Conservation (phyloP, 2,797 vertebrate species). For the Tragelaphus oryx region DNA sequence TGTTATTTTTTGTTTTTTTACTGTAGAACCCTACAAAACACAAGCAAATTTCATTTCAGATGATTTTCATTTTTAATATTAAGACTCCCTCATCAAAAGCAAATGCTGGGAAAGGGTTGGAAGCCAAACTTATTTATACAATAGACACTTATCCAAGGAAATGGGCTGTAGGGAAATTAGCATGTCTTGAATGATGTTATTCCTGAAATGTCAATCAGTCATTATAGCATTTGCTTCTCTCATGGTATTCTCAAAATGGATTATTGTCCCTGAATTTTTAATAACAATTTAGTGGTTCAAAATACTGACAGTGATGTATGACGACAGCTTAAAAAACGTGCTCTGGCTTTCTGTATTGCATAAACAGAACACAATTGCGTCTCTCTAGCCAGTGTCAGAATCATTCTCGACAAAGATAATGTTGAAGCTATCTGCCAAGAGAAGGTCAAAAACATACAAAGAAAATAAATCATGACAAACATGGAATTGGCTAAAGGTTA, state of each 20-base stretch:
- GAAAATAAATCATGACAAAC: constrained; percentile 80
- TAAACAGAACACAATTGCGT: constrained; percentile 64
- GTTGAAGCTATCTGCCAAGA: constrained; percentile 69
- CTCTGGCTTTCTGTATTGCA: constrained; percentile 51
- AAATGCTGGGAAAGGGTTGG: constrained; percentile 56
- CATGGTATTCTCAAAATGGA: constrained; percentile 57
- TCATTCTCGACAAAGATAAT: constrained; percentile 70
- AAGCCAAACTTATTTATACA: constrained; percentile 58
- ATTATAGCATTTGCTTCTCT: constrained; percentile 68
- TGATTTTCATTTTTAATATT: constrained; percentile 50
- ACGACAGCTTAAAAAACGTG: constrained; percentile 49
- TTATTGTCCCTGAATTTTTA: constrained; percentile 76
- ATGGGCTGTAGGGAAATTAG: constrained; percentile 55
- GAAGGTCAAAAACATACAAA: constrained; percentile 82
- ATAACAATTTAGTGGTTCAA: constrained; percentile 76
- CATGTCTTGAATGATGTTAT: constrained; percentile 67
- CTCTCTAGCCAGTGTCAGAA: constrained; percentile 60
- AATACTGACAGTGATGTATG: constrained; percentile 73
- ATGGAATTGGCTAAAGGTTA: constrained; percentile 81
- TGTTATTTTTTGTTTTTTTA: background rate
- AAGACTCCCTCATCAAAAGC: constrained; percentile 29
- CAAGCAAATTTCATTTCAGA: constrained; percentile 60
- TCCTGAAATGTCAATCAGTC: constrained; percentile 68
- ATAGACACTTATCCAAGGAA: constrained; percentile 53
- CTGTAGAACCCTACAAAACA: constrained; percentile 2